A percentile compares a stretch with the other conserved stretches of the same genome.
Evolutionary conservation across 2,113 vertebrate species (phyloP).

Genomic region (Lasiurus cinereus): DNA sequence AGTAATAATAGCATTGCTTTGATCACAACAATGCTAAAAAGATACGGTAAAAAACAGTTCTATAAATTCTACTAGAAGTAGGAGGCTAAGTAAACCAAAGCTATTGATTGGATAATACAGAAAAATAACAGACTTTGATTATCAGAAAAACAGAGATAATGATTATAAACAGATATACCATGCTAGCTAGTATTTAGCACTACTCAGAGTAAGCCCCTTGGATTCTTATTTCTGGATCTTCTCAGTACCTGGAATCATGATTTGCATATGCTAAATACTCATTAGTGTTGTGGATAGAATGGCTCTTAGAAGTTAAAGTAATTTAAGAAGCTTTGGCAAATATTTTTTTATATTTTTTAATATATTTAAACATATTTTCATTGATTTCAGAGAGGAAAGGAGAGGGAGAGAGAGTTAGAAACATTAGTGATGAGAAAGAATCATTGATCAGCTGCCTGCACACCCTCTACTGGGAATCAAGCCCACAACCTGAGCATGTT

Average conservation of each 20-base stretch:
- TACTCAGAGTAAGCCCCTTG: background rate
- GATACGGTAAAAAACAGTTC: background rate
- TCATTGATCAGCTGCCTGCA: no score
- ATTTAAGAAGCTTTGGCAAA: background rate
- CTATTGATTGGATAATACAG: background rate
- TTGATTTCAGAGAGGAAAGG: no score
- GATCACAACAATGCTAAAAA: conserved; percentile 9
- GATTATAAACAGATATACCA: fast-evolving
- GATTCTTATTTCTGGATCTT: background rate
- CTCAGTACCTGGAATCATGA: background rate
- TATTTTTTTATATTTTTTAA: no score
- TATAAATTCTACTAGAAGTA: background rate
- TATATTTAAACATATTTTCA: no score
- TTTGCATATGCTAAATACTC: background rate
- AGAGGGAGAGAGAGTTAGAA: no score
- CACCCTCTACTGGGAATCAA: no score
- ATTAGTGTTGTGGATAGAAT: background rate
- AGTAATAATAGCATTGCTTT: background rate
- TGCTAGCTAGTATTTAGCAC: background rate
- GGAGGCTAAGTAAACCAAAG: background rate
- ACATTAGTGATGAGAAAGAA: no score
- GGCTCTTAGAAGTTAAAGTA: background rate
- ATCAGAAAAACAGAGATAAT: background rate
- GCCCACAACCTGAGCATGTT: no score
- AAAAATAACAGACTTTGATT: background rate